Evolutionary conservation across 2,113 vertebrate species (phyloP), one percentile per base, ranked within the genome.

Genomic region (Clarias macrocephalus): DNA sequence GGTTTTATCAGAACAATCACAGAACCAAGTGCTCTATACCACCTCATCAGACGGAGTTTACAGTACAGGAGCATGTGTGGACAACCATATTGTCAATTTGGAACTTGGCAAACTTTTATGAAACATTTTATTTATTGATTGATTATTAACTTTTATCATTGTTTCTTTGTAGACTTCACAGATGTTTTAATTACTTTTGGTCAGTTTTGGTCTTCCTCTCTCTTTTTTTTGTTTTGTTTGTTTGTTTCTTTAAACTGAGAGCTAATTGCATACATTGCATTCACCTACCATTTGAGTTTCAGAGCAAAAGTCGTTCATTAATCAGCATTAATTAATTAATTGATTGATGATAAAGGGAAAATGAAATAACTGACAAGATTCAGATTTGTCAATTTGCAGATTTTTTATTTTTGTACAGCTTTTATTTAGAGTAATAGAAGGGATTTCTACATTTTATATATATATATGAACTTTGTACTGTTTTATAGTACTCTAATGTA

Each of bases 401-500:
- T 68, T 75, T 83, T 48, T 88, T 87, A 88, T 59, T 28, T 90
- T 89, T 92, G 88, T 92, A 93, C 89, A 91, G 91, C 91, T 88
- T 80, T 72, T 76, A 59, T 66, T 62, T 57, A 91, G 88, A 88
- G 70, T 80, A 72, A 90, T 90, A 91, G 91, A 83, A 56, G 70
- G 86, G 88, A 89, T 92, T 93, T 94, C 91, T 94, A 93, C 91
- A 92, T 92, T 91, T 89, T 89, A 54, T 92, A 86, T 89, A 89
- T 91, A 90, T 89, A 57, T 91, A 89, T 89, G 87, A 90, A 89
- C 88, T 87, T 88, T 92, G 94, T 95, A 95, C 94, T 94, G 95
- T 95, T 96, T 95, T 95, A 94, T 93, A 94, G 94, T 95, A 94
- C 93, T 85, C 77, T 90, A 89, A 93, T 94, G 91, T 93, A 95